phyloP scores from a whole-genome alignment of 2,888 invertebrate genomes.

The Sesia bembeciformis region DNA sequence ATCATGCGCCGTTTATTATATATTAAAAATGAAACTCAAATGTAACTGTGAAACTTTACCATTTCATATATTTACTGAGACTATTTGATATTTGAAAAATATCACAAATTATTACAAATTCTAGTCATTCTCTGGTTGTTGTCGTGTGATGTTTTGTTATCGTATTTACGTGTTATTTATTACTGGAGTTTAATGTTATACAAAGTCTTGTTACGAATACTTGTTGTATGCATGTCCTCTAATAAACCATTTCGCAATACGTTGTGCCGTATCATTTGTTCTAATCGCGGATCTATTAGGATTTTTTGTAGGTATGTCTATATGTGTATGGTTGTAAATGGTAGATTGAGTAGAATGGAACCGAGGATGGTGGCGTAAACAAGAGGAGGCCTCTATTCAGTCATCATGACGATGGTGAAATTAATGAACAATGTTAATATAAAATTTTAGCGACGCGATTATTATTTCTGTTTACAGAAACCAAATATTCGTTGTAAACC shows the following conservation, averaged over 20 bases:
- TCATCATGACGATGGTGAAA: too few relatives aligned
- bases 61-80: not conserved
- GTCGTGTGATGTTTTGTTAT: conserved; percentile 48
- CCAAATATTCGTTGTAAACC: too few relatives aligned
- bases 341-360: too few relatives aligned
- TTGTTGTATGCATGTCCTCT: conserved; percentile 60
- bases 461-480: too few relatives aligned
- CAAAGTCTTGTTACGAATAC: conserved; percentile 53
- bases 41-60: not conserved
- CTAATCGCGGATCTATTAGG: too few relatives aligned
- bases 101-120: conserved; percentile 17
- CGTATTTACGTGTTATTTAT: conserved; percentile 42
- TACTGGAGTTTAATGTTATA: conserved; percentile 52
- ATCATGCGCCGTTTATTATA: not conserved
- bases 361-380: too few relatives aligned
- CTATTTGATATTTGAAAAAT: not conserved
- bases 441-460: too few relatives aligned
- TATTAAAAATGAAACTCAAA: not conserved
- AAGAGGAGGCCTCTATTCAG: too few relatives aligned
- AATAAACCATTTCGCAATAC: conserved; percentile 51
- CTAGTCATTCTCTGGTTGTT: conserved; percentile 50
- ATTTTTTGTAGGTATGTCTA: too few relatives aligned
- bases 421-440: too few relatives aligned
- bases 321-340: too few relatives aligned
- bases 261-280: too few relatives aligned